Conservation (phyloP, 2,113 vertebrate species). For the Malurus alboscapulatus region DNA sequence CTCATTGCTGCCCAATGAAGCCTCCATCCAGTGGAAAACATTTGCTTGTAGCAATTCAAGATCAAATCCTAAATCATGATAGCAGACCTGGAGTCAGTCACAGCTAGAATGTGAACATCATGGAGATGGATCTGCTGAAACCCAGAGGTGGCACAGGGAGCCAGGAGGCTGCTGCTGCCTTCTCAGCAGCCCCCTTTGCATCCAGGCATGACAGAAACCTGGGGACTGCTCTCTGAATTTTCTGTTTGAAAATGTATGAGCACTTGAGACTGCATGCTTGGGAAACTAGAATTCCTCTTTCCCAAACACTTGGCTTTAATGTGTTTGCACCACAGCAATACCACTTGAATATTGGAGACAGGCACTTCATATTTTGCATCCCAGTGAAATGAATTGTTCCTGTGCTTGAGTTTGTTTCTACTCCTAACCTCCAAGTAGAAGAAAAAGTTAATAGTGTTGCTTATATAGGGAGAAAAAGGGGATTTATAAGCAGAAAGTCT, state of each 20-base stretch:
- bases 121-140: not conserved
- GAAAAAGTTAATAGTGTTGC: not conserved
- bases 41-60: not conserved
- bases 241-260: not conserved
- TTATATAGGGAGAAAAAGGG: rapidly evolving
- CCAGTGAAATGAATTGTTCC: not conserved
- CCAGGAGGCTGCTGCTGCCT: not conserved
- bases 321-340: not conserved
- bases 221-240: not conserved
- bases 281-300: not conserved
- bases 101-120: not conserved
- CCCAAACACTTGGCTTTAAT: not conserved
- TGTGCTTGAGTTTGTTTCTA: not conserved
- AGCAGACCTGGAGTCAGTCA: not conserved
- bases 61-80: not conserved
- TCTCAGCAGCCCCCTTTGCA: not conserved
- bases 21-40: not conserved
- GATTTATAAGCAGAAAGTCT: not conserved
- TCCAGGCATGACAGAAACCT: not conserved
- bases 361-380: not conserved
- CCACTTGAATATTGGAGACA: not conserved
- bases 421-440: not conserved
- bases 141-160: rapidly evolving
- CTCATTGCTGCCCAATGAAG: not conserved
- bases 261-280: not conserved